Base-by-base conservation (phyloP, 2,797 vertebrate genomes). In the Glossophaga mutica region DNA sequence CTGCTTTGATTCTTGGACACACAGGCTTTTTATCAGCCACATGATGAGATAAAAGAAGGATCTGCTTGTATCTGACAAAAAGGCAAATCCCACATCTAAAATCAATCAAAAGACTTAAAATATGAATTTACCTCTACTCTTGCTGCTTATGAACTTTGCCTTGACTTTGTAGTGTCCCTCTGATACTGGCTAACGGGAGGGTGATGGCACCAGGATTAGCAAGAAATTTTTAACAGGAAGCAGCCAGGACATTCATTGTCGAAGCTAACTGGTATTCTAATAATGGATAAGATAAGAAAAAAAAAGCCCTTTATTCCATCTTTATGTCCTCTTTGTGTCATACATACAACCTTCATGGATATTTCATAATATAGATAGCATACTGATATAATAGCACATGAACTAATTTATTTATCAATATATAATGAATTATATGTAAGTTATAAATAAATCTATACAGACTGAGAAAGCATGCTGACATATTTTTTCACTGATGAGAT, bases 391-490 rank as follows among this genome's bases (percentile, higher is more conserved):
- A 62, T 37, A 21, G 39, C 46, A 34, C 4, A 1, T 48, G 10
- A 65, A 81, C 77, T 52, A 74, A 84, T 12, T 92, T 71, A 96
- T 57, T 81, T 57, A 81, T 44, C 12, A 44, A 44, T 44, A 82
- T 22, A 26, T 44, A 62, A 62, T 83, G 46, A 22, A 65, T 83
- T 65, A 83, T 1, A 76, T 71, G 14, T 62, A 82, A 89, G 18
- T 92, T 87, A 95, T 77, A 71, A 67, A 93, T 89, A 82, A 92
- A 50, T 55, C 44, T 29, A 22, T 19, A 34, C n/a, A 82, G 89
- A 55, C 55, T 55, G 44, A 52, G n/a, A 83, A 42, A 86, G 6
- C 37, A 65, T 44, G 62, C 34, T 19, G 74, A 86, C 15, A 81
- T 10, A 74, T 34, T 34, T 85, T 42, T 79, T 77, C 14, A 82